These are phyloP conservation scores for Athripsodes cinereus DNA, from an alignment of 2,888 invertebrate species.

Conservation along the genomic window DNA sequence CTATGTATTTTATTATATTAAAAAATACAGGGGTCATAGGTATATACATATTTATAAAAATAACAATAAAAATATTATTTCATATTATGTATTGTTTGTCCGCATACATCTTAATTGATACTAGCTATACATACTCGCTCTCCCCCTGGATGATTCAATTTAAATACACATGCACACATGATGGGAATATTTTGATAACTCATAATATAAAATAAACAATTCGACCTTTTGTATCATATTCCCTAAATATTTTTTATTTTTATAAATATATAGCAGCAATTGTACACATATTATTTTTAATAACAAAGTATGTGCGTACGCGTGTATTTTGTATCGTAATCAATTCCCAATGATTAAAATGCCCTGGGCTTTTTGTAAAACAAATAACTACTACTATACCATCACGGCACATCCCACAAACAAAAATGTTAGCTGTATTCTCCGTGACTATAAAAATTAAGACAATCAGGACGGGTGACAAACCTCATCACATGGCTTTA, in stretches of 20 bases:
- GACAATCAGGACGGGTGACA: too few species aligned
- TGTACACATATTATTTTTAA: not conserved
- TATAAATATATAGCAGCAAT: constrained; percentile 4
- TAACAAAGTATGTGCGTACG: not conserved
- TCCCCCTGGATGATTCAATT: constrained; percentile 5
- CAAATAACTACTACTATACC: too few species aligned
- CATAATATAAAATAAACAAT: constrained; percentile 26
- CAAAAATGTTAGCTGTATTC: too few species aligned
- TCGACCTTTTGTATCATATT: constrained; percentile 16
- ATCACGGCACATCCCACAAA: too few species aligned
- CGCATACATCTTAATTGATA: constrained; percentile 26
- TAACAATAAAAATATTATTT: not conserved
- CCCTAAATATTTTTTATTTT: not conserved
- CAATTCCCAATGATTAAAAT: too few species aligned
- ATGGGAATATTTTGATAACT: constrained; percentile 24
- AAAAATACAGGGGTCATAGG: not conserved
- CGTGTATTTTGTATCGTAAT: not conserved
- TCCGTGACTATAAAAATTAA: too few species aligned
- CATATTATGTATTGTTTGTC: constrained; percentile 12
- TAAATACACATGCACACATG: constrained; percentile 2
- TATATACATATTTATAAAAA: too few species aligned
- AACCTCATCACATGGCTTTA: too few species aligned
- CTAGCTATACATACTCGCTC: not conserved
- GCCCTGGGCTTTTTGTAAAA: too few species aligned
- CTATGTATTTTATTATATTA: not conserved